Conservation (phyloP, 2,113 vertebrate genomes). For the Hassar affinis region DNA sequence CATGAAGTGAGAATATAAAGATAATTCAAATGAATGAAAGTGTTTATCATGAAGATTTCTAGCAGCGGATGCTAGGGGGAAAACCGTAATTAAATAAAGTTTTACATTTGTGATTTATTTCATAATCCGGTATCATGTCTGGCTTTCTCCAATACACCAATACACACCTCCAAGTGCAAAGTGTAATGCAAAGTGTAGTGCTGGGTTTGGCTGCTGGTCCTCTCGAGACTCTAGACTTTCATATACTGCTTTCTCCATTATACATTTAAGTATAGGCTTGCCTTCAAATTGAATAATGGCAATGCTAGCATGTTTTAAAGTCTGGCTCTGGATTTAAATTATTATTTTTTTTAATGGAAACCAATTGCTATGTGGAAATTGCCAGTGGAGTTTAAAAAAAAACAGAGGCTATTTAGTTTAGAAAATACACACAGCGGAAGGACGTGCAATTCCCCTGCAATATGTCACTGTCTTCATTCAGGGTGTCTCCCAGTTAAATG, state of each 20-base stretch:
- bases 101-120: neutral
- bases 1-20: neutral
- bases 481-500: slow-evolving; percentile 33
- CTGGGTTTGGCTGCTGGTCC: neutral
- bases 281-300: slow-evolving; percentile 45
- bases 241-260: slow-evolving; percentile 26
- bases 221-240: neutral
- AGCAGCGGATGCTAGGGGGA: neutral
- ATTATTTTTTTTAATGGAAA: neutral
- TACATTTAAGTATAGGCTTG: slow-evolving; percentile 36
- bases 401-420: slow-evolving; percentile 41
- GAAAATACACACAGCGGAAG: slow-evolving; percentile 53
- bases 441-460: slow-evolving; percentile 40
- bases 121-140: neutral
- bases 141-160: neutral
- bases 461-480: slow-evolving; percentile 49
- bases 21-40: neutral
- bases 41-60: neutral
- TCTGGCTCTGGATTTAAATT: neutral
- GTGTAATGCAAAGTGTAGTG: neutral
- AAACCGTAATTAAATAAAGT: too few relatives aligned
- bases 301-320: neutral
- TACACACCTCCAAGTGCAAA: neutral
- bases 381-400: slow-evolving; percentile 17
- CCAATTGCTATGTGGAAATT: neutral